Evolutionary conservation across 1,140 invertebrate species (phyloP).

Genomic region (Tetramorium parvispinum): DNA sequence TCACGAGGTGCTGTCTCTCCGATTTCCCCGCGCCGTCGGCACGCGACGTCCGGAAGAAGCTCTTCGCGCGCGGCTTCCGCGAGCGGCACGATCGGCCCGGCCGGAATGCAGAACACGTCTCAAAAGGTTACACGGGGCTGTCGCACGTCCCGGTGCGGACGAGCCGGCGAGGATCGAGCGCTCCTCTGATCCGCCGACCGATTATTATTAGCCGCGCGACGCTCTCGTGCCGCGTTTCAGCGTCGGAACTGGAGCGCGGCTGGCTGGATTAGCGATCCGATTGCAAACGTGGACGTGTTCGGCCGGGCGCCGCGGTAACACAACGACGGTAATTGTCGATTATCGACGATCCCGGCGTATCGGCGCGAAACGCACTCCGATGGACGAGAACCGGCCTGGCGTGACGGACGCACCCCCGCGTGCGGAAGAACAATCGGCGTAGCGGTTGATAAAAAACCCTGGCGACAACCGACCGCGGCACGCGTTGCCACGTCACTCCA

Average conservation of each 20-base stretch:
- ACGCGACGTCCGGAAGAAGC: not conserved
- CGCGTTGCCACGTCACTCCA: constrained; percentile 23
- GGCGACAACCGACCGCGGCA: not conserved
- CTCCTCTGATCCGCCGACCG: no score
- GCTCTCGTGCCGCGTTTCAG: not conserved
- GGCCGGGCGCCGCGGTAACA: not conserved
- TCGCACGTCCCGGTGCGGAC: not conserved
- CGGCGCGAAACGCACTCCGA: not conserved
- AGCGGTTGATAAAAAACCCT: not conserved
- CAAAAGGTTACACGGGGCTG: constrained; percentile 32
- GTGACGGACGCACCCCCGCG: not conserved
- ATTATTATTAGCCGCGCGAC: not conserved
- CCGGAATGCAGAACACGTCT: constrained; percentile 6
- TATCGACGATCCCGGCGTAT: not conserved
- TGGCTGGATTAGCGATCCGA: not conserved
- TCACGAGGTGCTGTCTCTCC: not conserved
- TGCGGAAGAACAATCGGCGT: not conserved
- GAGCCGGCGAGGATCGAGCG: not conserved
- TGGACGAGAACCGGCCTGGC: not conserved
- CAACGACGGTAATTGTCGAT: constrained; percentile 31
- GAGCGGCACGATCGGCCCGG: not conserved
- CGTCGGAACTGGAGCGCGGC: constrained; percentile 20
- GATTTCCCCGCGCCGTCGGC: not conserved
- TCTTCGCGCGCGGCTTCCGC: not conserved
- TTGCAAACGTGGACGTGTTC: not conserved